phyloP scores from a whole-genome alignment of 2,113 vertebrate species.

The Chunga burmeisteri region DNA sequence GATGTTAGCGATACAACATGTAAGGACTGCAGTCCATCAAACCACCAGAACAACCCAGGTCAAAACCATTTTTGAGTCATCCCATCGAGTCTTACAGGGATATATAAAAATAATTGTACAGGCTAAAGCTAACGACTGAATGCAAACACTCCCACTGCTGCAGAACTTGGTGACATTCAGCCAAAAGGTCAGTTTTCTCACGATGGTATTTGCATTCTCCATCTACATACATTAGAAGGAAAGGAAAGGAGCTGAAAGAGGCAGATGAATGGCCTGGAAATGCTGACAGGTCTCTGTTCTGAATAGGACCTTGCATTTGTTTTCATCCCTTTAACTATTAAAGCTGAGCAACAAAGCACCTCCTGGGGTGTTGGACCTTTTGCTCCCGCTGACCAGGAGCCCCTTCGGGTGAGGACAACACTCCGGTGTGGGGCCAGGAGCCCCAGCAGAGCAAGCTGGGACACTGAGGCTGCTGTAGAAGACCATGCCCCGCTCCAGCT shows the following conservation, averaged over 20 bases:
- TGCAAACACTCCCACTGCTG: constrained; percentile 55
- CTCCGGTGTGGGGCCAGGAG: neutral
- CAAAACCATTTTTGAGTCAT: neutral
- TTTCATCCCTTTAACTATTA: neutral
- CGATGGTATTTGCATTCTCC: constrained; percentile 58
- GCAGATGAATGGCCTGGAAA: neutral
- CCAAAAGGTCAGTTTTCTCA: constrained; percentile 58
- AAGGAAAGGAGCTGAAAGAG: neutral
- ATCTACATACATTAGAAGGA: neutral
- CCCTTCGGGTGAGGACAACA: neutral
- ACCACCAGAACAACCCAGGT: neutral
- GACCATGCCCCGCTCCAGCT: neutral
- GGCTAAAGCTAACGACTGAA: constrained; percentile 7
- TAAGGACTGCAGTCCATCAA: neutral
- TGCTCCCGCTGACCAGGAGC: neutral
- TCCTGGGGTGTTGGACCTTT: neutral
- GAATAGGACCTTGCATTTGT: neutral
- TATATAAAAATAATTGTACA: constrained; percentile 24
- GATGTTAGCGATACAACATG: neutral
- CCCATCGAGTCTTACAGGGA: neutral
- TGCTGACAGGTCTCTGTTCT: neutral
- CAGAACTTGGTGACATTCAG: constrained; percentile 60
- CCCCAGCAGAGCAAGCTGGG: neutral
- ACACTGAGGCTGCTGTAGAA: neutral
- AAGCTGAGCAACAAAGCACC: neutral